phyloP scores from a whole-genome alignment of 2,797 vertebrate genomes.

The Lycodopsis pacificus region DNA sequence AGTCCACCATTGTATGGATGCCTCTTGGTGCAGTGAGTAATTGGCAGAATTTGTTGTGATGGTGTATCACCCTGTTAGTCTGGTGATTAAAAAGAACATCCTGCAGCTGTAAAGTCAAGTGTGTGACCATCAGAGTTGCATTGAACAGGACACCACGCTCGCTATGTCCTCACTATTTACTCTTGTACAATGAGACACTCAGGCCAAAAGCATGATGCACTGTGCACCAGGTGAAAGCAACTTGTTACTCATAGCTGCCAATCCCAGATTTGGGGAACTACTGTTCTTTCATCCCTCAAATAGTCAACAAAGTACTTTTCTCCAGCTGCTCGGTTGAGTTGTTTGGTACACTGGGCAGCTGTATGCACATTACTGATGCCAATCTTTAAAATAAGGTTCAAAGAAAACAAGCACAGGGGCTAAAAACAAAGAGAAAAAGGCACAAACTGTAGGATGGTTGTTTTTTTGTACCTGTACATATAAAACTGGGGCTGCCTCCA shows the following conservation, averaged over 20 bases:
- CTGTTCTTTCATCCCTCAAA: constrained; percentile 9
- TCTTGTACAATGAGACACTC: neutral
- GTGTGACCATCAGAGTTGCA: constrained; percentile 20
- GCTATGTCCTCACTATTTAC: neutral
- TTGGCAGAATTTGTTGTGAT: constrained; percentile 5
- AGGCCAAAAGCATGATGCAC: neutral
- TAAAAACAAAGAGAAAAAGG: neutral
- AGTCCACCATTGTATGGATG: constrained; percentile 12
- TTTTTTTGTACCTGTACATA: constrained; percentile 93
- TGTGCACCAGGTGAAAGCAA: neutral
- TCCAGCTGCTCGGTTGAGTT: neutral
- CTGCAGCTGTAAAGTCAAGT: constrained; percentile 49
- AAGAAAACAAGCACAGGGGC: neutral
- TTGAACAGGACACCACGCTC: neutral
- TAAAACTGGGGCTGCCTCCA: constrained; percentile 99
- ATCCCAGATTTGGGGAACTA: constrained; percentile 14
- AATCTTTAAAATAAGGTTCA: neutral
- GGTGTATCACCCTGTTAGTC: constrained; percentile 22
- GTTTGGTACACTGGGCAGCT: neutral
- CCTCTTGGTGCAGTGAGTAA: constrained; percentile 27
- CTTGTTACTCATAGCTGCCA: constrained; percentile 2
- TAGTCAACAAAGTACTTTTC: constrained; percentile 7
- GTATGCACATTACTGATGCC: neutral
- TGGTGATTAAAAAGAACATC: constrained; percentile 50
- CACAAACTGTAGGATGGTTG: neutral